These are phyloP conservation scores for Spatula versicolor DNA, from an alignment of 2,797 vertebrate species.

Conservation along the genomic window DNA sequence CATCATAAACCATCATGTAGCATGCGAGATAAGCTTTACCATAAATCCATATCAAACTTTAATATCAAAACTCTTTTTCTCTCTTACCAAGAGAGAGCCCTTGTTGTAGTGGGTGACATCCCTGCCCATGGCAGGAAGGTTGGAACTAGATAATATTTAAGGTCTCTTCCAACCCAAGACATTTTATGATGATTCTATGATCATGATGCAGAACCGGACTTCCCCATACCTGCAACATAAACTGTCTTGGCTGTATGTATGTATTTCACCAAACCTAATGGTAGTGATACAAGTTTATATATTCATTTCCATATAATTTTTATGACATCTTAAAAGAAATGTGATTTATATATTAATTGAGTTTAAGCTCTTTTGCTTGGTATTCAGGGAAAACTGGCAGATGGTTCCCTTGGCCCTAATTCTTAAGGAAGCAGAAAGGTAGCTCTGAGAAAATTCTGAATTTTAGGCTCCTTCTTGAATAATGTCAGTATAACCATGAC, in stretches of 20 bases:
- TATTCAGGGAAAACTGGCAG: neutral
- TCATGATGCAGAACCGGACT: neutral
- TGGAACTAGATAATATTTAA: too few relatives aligned
- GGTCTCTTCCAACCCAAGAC: too few relatives aligned
- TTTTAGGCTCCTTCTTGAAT: neutral
- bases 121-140: too few relatives aligned
- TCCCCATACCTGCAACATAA: neutral
- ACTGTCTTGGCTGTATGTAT: neutral
- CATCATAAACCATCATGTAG: neutral
- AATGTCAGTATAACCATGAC: neutral
- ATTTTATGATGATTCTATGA: too few relatives aligned
- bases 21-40: neutral
- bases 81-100: neutral
- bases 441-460: neutral
- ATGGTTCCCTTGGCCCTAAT: neutral
- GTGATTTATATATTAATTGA: neutral
- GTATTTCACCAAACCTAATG: neutral
- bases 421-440: neutral
- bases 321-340: neutral
- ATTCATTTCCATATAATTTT: neutral
- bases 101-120: neutral
- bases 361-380: neutral
- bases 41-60: neutral
- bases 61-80: neutral
- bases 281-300: neutral